Evolutionary conservation across 1,140 invertebrate species (phyloP), one percentile per base, ranked within the genome.

Genomic region (Danaus plexippus): DNA sequence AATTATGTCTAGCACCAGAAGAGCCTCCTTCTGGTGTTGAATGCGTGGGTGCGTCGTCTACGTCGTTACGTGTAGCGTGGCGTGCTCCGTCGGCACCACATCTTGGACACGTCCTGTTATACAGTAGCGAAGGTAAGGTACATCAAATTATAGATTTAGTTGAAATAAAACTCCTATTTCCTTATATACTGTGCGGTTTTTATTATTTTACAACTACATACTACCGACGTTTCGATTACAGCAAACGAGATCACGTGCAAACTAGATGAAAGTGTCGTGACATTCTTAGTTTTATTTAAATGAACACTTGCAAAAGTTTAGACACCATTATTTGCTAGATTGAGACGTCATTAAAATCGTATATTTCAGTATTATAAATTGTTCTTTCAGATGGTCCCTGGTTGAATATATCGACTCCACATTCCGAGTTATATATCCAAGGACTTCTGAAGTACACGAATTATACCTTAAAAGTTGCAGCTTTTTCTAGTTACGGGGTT

Each of bases 381-480:
- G 9, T 43, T n/a, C 11, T 83, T 82, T n/a, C 69, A 88, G 87
- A 87, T 66, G 79, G 80, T 5, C 68, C 76, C 0, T 83, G 80
- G 75, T 65, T 74, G 5, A 88, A 88, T 51, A 57, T 81, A 9
- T 80, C 79, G 7, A 77, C 84, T 22, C 77, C 75, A 1, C 82
- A 91, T 63, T 88, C 90, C 8, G 91, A 94, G 63, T 90, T 93
- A 1, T 93, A 92, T 67, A 75, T 95, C 10, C 92, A 94, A 71
- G 90, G 91, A 0, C 74, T 95, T 9, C 87, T 90, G 43, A 94
- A 94, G 66, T 94, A 91, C 63, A 91, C 92, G 4, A 95, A 94
- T 82, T 97, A 97, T 77, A 96, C 94, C 6, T 89, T 97, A 32
- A 91, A 94, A 71, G 93, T 96, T 0, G 85, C 95, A 57, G 95